Evolutionary conservation across 1,140 invertebrate species (phyloP).

Genomic region (Magallana gigas): DNA sequence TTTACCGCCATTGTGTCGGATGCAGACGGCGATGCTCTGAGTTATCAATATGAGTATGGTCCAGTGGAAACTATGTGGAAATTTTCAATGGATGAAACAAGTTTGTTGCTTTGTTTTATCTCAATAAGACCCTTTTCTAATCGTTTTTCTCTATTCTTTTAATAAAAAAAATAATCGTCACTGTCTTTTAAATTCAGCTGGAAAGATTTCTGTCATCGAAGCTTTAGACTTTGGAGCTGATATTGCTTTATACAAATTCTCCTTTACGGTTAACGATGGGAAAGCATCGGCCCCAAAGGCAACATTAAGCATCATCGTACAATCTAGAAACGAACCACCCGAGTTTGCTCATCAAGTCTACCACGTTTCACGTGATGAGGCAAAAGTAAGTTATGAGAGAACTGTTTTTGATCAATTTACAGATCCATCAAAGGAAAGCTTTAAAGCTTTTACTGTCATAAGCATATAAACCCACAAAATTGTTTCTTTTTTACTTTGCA

Average conservation of each 20-base stretch:
- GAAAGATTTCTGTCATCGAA: constrained; percentile 1
- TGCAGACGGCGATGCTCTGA: neutral
- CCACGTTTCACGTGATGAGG: neutral
- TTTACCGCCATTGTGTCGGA: neutral
- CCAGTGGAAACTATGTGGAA: neutral
- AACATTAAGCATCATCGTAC: constrained; percentile 1
- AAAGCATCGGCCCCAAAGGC: neutral
- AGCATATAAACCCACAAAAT: too few species aligned
- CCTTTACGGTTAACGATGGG: constrained; percentile 30
- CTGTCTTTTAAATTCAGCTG: neutral
- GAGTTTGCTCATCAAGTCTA: constrained; percentile 1
- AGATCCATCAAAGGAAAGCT: too few species aligned
- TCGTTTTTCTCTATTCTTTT: neutral
- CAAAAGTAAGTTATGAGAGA: neutral
- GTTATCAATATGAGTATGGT: neutral
- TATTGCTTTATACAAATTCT: neutral
- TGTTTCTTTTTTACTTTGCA: too few species aligned
- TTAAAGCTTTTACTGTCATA: too few species aligned
- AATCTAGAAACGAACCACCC: constrained; percentile 23
- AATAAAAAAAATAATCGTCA: neutral
- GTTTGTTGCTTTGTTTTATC: neutral
- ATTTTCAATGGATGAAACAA: constrained; percentile 16
- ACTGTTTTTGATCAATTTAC: too few species aligned
- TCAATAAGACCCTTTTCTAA: neutral
- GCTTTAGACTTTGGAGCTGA: neutral